Evolutionary conservation across 2,113 vertebrate genomes (phyloP), one percentile per base, ranked within the genome.

Genomic region (Gambusia holbrooki): DNA sequence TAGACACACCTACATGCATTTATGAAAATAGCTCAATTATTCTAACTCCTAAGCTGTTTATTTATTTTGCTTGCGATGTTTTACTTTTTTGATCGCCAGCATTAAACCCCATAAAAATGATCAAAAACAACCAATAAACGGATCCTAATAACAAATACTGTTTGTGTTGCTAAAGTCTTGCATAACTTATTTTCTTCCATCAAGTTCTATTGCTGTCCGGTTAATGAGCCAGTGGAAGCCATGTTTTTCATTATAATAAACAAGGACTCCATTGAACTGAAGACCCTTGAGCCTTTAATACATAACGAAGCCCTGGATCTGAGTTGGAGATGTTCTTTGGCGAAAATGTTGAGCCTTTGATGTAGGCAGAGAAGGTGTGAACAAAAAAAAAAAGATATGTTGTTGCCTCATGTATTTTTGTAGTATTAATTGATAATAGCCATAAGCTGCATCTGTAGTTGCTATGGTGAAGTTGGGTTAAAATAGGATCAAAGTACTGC

Each of bases 171-270:
- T 25, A 54, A 69, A 25, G 13, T 62, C 27, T 65, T 80, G 4
- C 29, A 33, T 14, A 62, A 60, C 51, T 19, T 37, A 25, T 82
- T 77, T 33, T 71, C 30, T 74, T n/a, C 25, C 61, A 69, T 15
- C 17, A 9, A 80, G 25, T 48, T 71, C 5, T 10, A 30, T 64
- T 19, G 42, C 27, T 65, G 37, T 62, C 40, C 61, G 69, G 19
- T 79, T 79, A 65, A 68, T 80, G 60, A 76, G 29, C 60, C 35
- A 64, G 27, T 61, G 4, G 35, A 27, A 69, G 51, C 58, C 17
- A 68, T 72, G 22, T 58, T 42, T 73, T 76, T 68, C 51, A 72
- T 82, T 32, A 51, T 19, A 63, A 45, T 67, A 40, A 63, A 32
- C 62, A 85, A 60, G 15, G 17, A 54, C 35, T 51, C 29, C 30